Percentiles rank a stretch among this genome's conserved stretches.
Evolutionary conservation across 2,888 invertebrate species (phyloP).

Genomic region (Athalia circularis): DNA sequence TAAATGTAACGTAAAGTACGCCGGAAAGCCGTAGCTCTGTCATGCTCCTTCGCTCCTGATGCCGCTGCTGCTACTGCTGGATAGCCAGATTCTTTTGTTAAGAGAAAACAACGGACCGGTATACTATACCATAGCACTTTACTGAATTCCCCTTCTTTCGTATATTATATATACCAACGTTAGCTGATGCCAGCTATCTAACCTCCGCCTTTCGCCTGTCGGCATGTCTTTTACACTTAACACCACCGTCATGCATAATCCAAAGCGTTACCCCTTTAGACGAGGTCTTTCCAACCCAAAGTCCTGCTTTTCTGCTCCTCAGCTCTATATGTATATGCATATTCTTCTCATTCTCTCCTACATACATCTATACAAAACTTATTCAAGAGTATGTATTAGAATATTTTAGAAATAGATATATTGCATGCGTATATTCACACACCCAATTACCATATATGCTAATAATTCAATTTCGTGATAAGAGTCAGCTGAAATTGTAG

Average conservation of each 20-base stretch:
- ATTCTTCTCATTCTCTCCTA: too few species aligned
- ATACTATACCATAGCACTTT: constrained; percentile 7
- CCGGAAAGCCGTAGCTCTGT: neutral
- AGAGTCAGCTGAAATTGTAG: too few species aligned
- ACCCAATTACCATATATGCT: too few species aligned
- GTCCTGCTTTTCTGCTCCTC: neutral
- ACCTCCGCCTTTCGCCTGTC: neutral
- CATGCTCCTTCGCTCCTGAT: too few species aligned
- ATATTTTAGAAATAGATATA: too few species aligned
- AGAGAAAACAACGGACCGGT: constrained; percentile 10
- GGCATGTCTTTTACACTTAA: constrained; percentile 46
- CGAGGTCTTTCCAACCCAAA: constrained; percentile 2
- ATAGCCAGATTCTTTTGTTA: constrained; percentile 1
- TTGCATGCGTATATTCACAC: too few species aligned
- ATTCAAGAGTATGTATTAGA: too few species aligned
- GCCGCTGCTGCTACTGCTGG: neutral
- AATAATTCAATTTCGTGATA: too few species aligned
- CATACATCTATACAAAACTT: too few species aligned
- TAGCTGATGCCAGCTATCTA: neutral
- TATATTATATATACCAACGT: too few species aligned
- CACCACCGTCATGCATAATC: constrained; percentile 53
- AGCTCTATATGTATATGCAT: too few species aligned
- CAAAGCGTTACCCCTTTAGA: constrained; percentile 35
- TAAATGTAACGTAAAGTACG: constrained; percentile 1
- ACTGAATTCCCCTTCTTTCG: constrained; percentile 4